Conservation (phyloP, 2,797 vertebrate genomes). For the Apogon hyalosoma region DNA sequence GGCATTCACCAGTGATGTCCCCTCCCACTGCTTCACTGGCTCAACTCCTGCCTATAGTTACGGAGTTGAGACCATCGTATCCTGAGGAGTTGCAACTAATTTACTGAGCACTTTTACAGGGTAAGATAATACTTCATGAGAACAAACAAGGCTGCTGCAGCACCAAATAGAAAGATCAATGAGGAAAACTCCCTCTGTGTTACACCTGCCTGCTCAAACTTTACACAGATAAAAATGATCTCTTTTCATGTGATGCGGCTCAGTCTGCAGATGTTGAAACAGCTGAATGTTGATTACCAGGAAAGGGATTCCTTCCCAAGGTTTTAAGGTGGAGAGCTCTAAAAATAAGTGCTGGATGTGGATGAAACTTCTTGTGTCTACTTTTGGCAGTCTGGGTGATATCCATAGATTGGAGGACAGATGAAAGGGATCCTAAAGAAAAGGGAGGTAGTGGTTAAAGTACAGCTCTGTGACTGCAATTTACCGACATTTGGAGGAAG, state of each 20-base stretch:
- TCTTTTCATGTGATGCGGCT: constrained; percentile 1
- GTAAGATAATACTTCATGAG: constrained; percentile 24
- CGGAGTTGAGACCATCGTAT: constrained; percentile 22
- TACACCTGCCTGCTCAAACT: background rate
- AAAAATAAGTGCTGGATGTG: constrained; percentile 27
- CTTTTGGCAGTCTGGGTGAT: constrained; percentile 23
- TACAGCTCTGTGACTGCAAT: constrained; percentile 21
- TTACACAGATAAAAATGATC: background rate
- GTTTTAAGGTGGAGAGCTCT: background rate
- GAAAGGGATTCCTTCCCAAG: constrained; percentile 2
- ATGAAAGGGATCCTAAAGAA: constrained; percentile 44
- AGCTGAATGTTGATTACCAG: background rate
- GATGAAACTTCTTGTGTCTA: constrained; percentile 7
- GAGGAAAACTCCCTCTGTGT: background rate
- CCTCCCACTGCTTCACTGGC: constrained; percentile 40
- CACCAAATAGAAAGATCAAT: background rate
- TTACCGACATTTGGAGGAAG: constrained; percentile 16
- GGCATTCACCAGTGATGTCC: constrained; percentile 39
- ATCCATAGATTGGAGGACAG: constrained; percentile 35
- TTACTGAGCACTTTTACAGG: constrained; percentile 21
- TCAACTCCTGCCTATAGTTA: constrained; percentile 29
- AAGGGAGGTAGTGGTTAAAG: constrained; percentile 21
- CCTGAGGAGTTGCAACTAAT: constrained; percentile 30
- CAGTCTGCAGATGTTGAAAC: background rate
- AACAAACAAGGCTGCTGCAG: constrained; percentile 25